Base-by-base conservation (phyloP, 2,113 vertebrate genomes). In the Platysternon megacephalum region DNA sequence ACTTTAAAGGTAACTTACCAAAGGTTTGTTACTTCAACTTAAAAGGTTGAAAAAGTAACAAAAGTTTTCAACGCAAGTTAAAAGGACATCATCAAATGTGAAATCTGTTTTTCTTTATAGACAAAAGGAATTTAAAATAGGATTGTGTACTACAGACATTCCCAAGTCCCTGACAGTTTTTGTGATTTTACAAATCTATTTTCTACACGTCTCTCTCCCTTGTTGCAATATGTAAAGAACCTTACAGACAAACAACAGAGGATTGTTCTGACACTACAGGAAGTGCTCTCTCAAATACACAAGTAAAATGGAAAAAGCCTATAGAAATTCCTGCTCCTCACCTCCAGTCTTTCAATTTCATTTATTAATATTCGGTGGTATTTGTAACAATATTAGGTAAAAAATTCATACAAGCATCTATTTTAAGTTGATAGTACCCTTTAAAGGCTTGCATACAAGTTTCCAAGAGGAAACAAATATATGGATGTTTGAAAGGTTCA, bases 361-460 rank as follows among this genome's bases (percentile, higher is more conserved):
- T 32, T 9, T 35, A 65, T 19, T 65, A 65, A 65, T 65, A 39
- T 28, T 28, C 1, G 5, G 22, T 44, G 39, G 6, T 29, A 78
- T 46, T 28, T 44, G 26, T 44, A 78, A 12, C 44, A 76, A 42
- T 44, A 68, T n/a, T 39, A 72, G 19, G n/a, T n/a, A 68, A 68
- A 39, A 39, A 68, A 68, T 10, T 21, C 35, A 68, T 22, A 68
- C 65, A 68, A 10, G 19, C 10, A 39, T 72, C 5, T 39, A 72
- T 39, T 39, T 22, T 72, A 72, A 22, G 19, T 72, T 48, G 53
- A 55, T 82, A 85, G 74, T 58, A 3, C 8, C 29, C 28, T 79
- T 56, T 0, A 29, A 84, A 68, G 55, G 13, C 11, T 11, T 32
- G 8, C 0, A 0, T 5, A 6, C 9, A 53, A 16, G 42, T 29